Evolutionary conservation across 2,113 vertebrate species (phyloP).

Genomic region (Irena cyanogastra): DNA sequence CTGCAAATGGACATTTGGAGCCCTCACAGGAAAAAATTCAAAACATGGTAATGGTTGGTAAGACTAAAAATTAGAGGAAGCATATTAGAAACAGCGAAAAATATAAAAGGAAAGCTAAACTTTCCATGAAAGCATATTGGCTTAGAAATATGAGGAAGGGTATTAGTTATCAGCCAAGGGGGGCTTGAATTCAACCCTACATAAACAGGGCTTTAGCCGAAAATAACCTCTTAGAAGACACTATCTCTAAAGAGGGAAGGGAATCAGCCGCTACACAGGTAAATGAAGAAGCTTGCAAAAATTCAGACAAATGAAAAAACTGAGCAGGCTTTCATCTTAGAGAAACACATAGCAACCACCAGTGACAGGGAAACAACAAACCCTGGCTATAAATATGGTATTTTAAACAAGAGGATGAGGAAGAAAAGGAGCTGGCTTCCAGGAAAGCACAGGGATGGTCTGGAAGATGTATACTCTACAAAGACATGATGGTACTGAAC

Average conservation of each 20-base stretch:
- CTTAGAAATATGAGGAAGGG: not conserved
- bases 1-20: not conserved
- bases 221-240: not conserved
- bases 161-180: not conserved
- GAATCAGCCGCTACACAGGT: not conserved
- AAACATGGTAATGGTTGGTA: not conserved
- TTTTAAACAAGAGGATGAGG: not conserved
- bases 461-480: not conserved
- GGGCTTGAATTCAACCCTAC: not conserved
- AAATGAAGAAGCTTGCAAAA: not conserved
- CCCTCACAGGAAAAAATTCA: not conserved
- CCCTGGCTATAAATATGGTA: not conserved
- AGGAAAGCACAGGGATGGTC: not conserved
- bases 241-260: not conserved
- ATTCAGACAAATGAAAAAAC: not conserved
- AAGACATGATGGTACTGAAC: not conserved
- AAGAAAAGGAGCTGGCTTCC: not conserved
- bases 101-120: not conserved
- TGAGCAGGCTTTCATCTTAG: not conserved
- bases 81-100: not conserved
- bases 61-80: not conserved
- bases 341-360: slow-evolving; percentile 18
- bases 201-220: not conserved
- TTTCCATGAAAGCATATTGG: not conserved
- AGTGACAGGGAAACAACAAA: not conserved